phyloP scores from a whole-genome alignment of 2,113 vertebrate species.

The Regulus satrapa region DNA sequence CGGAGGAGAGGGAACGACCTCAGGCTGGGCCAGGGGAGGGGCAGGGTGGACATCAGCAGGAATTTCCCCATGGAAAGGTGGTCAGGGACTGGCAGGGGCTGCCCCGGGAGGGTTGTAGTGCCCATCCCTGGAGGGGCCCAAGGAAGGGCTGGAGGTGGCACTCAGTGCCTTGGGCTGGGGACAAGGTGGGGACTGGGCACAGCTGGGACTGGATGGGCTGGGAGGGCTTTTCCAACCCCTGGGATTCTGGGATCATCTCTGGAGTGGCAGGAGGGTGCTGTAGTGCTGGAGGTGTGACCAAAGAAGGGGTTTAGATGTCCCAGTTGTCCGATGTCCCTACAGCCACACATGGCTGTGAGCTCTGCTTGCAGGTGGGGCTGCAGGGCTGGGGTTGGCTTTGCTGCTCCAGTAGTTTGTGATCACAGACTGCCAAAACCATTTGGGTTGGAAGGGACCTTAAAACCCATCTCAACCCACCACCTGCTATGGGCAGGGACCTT shows the following conservation, averaged over 20 bases:
- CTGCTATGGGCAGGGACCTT: neutral
- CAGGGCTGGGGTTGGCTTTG: neutral
- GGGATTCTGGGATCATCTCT: neutral
- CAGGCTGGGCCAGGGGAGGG: neutral
- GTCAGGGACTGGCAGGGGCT: fast-evolving
- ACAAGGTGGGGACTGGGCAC: neutral
- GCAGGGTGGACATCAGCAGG: fast-evolving
- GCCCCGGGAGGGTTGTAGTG: neutral
- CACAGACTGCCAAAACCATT: neutral
- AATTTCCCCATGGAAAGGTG: neutral
- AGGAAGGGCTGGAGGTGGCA: neutral
- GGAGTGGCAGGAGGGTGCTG: neutral
- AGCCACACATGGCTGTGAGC: fast-evolving
- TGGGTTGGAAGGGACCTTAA: neutral
- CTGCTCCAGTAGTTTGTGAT: neutral
- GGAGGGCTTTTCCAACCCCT: neutral
- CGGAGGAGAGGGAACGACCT: neutral
- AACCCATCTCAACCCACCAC: neutral
- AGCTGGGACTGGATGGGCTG: fast-evolving
- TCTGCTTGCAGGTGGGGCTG: neutral
- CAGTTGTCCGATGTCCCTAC: fast-evolving
- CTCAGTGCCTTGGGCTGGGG: neutral
- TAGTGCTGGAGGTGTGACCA: neutral
- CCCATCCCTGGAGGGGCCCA: neutral
- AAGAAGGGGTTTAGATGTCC: neutral